Evolutionary conservation across 2,113 vertebrate species (phyloP).

Genomic region (Mesoclemmys tuberculata): DNA sequence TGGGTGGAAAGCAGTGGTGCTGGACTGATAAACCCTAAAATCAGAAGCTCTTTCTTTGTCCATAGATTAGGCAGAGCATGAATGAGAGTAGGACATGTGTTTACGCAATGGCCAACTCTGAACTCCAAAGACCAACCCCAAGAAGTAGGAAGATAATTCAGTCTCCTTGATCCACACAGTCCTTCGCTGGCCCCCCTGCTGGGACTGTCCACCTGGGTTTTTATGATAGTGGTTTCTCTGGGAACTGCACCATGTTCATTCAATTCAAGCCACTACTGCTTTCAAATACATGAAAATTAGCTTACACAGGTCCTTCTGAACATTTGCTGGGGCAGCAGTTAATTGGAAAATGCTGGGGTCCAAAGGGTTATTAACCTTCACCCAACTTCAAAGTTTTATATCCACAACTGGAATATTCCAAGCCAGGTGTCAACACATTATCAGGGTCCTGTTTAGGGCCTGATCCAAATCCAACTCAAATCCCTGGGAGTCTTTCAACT

Average conservation of each 20-base stretch:
- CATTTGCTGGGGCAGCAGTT: background rate
- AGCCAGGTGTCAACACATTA: background rate
- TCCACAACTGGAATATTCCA: background rate
- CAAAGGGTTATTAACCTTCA: background rate
- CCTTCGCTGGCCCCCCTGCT: rapidly evolving
- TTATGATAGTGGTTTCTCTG: rapidly evolving
- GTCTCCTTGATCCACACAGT: background rate
- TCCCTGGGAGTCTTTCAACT: rapidly evolving
- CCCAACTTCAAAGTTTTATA: rapidly evolving
- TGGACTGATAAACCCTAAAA: background rate
- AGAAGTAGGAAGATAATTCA: rapidly evolving
- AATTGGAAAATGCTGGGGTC: background rate
- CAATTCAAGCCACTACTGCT: background rate
- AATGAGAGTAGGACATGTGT: rapidly evolving
- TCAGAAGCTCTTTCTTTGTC: background rate
- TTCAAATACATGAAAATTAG: rapidly evolving
- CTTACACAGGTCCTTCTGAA: background rate
- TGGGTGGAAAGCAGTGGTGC: background rate
- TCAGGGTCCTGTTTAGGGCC: background rate
- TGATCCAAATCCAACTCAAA: background rate
- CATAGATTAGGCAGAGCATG: background rate
- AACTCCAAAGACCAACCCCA: background rate
- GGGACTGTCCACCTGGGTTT: background rate
- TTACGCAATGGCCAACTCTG: rapidly evolving
- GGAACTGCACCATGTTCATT: rapidly evolving